Evolutionary conservation across 53 echinoderm and acorn worm genomes (phyloP), one percentile per base, ranked within the genome.

Genomic region (Paracentrotus lividus): DNA sequence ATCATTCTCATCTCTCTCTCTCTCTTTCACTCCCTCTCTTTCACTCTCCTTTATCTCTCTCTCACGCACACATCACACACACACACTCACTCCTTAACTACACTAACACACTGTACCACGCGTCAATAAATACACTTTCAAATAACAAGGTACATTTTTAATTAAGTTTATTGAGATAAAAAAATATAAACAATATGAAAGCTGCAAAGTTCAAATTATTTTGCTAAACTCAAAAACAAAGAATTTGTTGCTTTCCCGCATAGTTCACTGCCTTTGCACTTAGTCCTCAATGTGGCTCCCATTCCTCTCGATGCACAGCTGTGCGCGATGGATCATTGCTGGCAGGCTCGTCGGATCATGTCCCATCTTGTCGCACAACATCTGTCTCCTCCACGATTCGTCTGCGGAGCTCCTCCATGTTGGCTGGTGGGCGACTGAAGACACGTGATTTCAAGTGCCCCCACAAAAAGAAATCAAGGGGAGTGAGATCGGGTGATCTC

Each of bases 401-500:
- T 56, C 87, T 49, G 4, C 87, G 54, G 52, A 87, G 33, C 87
- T 93, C 87, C 18, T 93, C 72, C 38, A 93, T 47, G 93, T 93
- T 85, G 7, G 52, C 60, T 26, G 85, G 93, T 85, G 93, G 93
- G 24, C 45, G 85, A 20, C 45, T 49, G 85, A 85, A 85, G 47
- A 85, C 18, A 15, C 72, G n/a, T 72, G 33, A 27, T 42, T 84
- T 84, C 51, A 84, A 26, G 40, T 49, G n/a, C 51, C 84, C 47
- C 84, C 84, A 84, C 47, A 84, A 26, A 49, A 44, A 84, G 49
- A 84, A 84, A 49, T 94, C 92, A 53, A 92, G 92, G 15, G 92
- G 76, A 27, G 88, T 93, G 58, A 93, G 49, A 59, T 95, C 95
- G 0, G 90, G 95, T 27, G 93, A 95, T 24, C 95, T 29, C 13